Base-by-base conservation (phyloP, 2,113 vertebrate species). In the Anas platyrhynchos region DNA sequence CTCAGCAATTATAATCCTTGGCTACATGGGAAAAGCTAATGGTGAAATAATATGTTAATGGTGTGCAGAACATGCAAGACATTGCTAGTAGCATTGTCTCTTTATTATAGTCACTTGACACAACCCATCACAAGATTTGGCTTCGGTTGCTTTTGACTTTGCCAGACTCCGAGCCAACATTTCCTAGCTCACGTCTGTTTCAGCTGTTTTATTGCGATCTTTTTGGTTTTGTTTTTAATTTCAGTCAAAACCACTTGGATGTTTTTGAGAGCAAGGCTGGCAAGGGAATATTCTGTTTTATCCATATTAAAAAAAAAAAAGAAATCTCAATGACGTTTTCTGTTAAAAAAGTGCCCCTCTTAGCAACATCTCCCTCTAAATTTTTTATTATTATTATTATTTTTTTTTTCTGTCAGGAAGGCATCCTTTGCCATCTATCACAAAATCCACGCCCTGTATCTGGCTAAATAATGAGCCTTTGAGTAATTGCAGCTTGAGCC, bases 141-240 rank as follows among this genome's bases (percentile, higher is more conserved):
- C 77, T 87, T 78, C 22, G 36, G 46, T 59, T 91, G 48, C 41
- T 73, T 89, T 66, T 62, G 48, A 50, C 65, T 69, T 90, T 68
- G 88, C 80, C 92, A 96, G 0, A 73, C 23, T 75, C 59, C 9
- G 44, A 94, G 56, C 38, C 77, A 86, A 36, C 16, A 34, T 73
- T 48, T 77, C 80, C 65, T 82, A 82, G 41, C 9, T 86, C 32
- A 61, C 0, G 8, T 78, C 86, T 96, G 48, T 69, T 83, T 90
- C 56, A 61, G 34, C 23, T n/a, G 23, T 81, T 91, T 88, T 78
- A 72, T 14, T 63, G 46, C 9, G 29, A 65, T 93, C 81, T 93
- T 93, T 86, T 61, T 59, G 61, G 16, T 77, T 88, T 96, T 94
- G 46, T 72, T 89, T 94, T 75, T 86, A 67, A 62, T 91, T 94